Evolutionary conservation across 92 coral and sea anemone genomes (phyloP).

Genomic region (Phenganax subtilis): DNA sequence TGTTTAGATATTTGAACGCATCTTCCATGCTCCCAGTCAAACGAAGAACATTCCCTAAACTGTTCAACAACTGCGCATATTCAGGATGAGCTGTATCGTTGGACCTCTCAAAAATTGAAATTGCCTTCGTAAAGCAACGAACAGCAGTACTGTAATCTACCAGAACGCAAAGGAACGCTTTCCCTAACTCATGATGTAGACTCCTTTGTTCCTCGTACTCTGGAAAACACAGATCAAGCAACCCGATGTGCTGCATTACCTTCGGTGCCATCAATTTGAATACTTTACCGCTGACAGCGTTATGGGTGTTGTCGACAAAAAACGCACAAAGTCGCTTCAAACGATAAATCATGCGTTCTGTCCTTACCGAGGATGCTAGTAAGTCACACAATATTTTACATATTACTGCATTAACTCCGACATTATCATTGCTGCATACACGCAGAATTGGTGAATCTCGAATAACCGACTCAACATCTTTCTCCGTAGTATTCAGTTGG

Average conservation of each 20-base stretch:
- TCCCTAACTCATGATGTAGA: constrained; percentile 26
- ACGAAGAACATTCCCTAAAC: constrained; percentile 36
- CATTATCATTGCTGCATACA: not conserved
- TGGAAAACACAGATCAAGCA: constrained; percentile 25
- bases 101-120: constrained; percentile 18
- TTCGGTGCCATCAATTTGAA: constrained; percentile 18
- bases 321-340: constrained; percentile 19
- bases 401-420: constrained; percentile 22
- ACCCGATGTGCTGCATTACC: constrained; percentile 6
- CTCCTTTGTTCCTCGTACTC: constrained; percentile 18
- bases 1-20: constrained; percentile 25
- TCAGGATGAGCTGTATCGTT: constrained; percentile 17
- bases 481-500: not conserved
- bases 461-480: constrained; percentile 2
- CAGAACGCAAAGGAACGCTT: constrained; percentile 27
- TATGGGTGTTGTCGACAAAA: constrained; percentile 14
- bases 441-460: constrained; percentile 2
- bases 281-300: not conserved
- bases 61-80: constrained; percentile 26
- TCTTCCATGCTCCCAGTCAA: constrained; percentile 23
- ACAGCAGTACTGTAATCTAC: constrained; percentile 36
- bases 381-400: constrained; percentile 15
- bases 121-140: constrained; percentile 31
- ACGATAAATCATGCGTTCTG: constrained; percentile 22
- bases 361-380: not conserved